Conservation (phyloP, 2,797 vertebrate genomes). For the Phataginus tetradactyla region DNA sequence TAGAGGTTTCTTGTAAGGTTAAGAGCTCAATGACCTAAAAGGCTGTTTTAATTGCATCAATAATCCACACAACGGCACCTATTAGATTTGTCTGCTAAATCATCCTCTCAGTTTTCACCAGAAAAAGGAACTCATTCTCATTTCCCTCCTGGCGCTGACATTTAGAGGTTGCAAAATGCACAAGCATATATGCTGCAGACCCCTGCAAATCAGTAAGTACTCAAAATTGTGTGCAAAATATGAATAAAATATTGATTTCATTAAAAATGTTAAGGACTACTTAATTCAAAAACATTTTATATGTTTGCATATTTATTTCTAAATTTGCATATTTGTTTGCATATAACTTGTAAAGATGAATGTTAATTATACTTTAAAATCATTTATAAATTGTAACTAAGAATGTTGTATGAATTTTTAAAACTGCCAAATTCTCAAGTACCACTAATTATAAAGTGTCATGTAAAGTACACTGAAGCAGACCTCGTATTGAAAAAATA, state of each 20-base stretch:
- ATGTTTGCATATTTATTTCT: slow-evolving; percentile 92
- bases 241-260: slow-evolving; percentile 93
- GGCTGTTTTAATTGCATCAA: slow-evolving; percentile 14
- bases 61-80: slow-evolving; percentile 25
- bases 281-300: slow-evolving; percentile 91
- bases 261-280: slow-evolving; percentile 92
- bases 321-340: slow-evolving; percentile 92
- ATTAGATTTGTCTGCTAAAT: slow-evolving; percentile 52
- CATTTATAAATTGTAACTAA: slow-evolving; percentile 90
- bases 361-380: slow-evolving; percentile 92
- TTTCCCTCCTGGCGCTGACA: slow-evolving; percentile 67
- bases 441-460: slow-evolving; percentile 89
- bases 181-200: slow-evolving; percentile 64
- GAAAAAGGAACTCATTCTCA: slow-evolving; percentile 33
- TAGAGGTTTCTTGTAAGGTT: neutral
- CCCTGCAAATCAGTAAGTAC: slow-evolving; percentile 83
- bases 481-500: slow-evolving; percentile 88
- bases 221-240: slow-evolving; percentile 89
- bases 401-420: slow-evolving; percentile 89
- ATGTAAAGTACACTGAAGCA: slow-evolving; percentile 86
- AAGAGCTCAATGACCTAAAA: slow-evolving; percentile 34
- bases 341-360: slow-evolving; percentile 91
- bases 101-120: slow-evolving; percentile 34
- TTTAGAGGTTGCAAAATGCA: slow-evolving; percentile 68
- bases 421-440: slow-evolving; percentile 87